Evolutionary conservation across 1,140 invertebrate species (phyloP), one percentile per base, ranked within the genome.

Genomic region (Drosophila repletoides): DNA sequence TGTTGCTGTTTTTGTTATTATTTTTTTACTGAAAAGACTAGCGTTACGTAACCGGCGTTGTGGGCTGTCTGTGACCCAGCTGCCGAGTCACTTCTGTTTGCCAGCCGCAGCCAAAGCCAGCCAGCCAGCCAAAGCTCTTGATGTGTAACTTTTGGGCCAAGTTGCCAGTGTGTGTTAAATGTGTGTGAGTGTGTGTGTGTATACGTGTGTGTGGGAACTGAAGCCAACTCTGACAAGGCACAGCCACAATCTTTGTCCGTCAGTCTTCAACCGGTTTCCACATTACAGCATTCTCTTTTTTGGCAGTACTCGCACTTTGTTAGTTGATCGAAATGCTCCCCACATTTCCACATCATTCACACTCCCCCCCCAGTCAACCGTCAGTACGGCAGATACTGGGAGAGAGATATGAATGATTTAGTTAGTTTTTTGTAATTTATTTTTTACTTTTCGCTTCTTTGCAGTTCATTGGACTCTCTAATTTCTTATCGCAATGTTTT

Each of bases 401-500:
- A n/a, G n/a, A n/a, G n/a, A 53, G 69, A 79, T 72, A 83, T 79
- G 79, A 83, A 74, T 83, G 66, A 84, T 84, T 77, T 79, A 68
- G 80, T 72, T 86, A n/a, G n/a, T n/a, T n/a, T n/a, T n/a, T n/a
- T n/a, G n/a, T n/a, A n/a, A n/a, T n/a, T n/a, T n/a, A n/a, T n/a
- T n/a, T n/a, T n/a, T n/a, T n/a, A n/a, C n/a, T n/a, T n/a, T n/a
- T n/a, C n/a, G n/a, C n/a, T n/a, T n/a, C 56, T 17, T 64, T 84
- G 61, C 80, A 58, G 80, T 83, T 83, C 80, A 79, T 79, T 83
- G 79, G 58, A 74, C 79, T 59, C 46, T 68, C 74, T 60, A 84
- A 84, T 74, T 41, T 49, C 65, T 75, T 77, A 70, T 77, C 69
- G 64, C 55, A 26, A 17, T 69, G 49, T 76, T 83, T 83, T 83